Evolutionary conservation across 1,140 invertebrate genomes (phyloP).

Genomic region (Grapholita molesta): DNA sequence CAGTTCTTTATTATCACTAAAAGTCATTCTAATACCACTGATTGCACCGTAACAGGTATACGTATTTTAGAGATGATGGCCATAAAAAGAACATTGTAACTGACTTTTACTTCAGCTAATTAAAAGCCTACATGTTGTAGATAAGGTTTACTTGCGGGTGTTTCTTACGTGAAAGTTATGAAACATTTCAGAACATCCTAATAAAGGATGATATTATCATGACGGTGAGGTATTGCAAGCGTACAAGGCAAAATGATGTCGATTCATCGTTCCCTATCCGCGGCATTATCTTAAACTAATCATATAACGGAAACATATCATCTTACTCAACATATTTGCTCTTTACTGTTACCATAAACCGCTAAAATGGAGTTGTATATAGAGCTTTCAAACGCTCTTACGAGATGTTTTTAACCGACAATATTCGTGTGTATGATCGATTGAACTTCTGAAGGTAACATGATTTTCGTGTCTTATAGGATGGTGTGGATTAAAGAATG

Average conservation of each 20-base stretch:
- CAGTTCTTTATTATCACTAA: background rate
- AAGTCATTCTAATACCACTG: background rate
- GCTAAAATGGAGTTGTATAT: background rate
- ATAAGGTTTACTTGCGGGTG: background rate
- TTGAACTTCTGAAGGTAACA: no score
- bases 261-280: background rate
- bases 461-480: no score
- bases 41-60: background rate
- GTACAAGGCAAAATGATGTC: slow-evolving; percentile 1
- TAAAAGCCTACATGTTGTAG: no score
- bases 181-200: background rate
- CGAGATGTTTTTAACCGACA: background rate
- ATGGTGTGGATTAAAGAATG: no score
- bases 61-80: background rate
- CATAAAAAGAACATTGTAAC: background rate
- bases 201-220: background rate
- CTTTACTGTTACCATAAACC: background rate
- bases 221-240: background rate
- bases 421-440: no score
- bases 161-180: background rate
- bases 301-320: background rate
- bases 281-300: background rate
- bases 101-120: background rate
- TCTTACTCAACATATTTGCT: background rate
- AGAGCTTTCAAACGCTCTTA: background rate